Conservation (phyloP, 2,113 vertebrate genomes). For the Anarrhichthys ocellatus region DNA sequence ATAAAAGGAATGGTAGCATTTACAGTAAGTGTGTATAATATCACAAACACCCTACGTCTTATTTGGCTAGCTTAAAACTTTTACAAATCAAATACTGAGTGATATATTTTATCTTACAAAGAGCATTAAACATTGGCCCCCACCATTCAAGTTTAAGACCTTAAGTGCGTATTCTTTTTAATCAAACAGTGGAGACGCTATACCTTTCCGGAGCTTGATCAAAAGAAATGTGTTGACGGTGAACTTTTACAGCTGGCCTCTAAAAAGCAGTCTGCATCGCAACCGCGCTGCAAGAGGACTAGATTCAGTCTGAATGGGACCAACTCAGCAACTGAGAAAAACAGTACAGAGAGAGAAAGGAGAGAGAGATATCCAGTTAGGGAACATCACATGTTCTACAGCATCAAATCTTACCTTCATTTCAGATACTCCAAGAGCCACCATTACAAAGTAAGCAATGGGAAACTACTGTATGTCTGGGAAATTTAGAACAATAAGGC, state of each 20-base stretch:
- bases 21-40: background rate
- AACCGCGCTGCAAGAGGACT: slow-evolving; percentile 14
- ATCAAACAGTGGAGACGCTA: background rate
- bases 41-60: background rate
- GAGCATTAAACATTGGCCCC: background rate
- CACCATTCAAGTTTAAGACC: background rate
- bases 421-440: background rate
- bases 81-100: background rate
- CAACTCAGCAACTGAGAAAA: slow-evolving; percentile 29
- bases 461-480: background rate
- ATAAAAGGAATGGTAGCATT: background rate
- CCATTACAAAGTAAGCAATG: background rate
- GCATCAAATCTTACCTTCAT: background rate
- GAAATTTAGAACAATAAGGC: background rate
- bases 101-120: background rate
- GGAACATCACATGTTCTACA: background rate
- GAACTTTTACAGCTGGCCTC: slow-evolving; percentile 29
- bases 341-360: background rate
- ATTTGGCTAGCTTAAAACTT: background rate
- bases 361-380: background rate
- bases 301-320: slow-evolving; percentile 4
- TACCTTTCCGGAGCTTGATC: slow-evolving; percentile 50
- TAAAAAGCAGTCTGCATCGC: slow-evolving; percentile 37
- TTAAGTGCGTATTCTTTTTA: background rate
- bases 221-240: slow-evolving; percentile 7